Percentiles rank a stretch among this genome's conserved stretches.
These are phyloP conservation scores for Amphilophus citrinellus DNA, from an alignment of 2,113 vertebrate genomes.

Conservation along the genomic window DNA sequence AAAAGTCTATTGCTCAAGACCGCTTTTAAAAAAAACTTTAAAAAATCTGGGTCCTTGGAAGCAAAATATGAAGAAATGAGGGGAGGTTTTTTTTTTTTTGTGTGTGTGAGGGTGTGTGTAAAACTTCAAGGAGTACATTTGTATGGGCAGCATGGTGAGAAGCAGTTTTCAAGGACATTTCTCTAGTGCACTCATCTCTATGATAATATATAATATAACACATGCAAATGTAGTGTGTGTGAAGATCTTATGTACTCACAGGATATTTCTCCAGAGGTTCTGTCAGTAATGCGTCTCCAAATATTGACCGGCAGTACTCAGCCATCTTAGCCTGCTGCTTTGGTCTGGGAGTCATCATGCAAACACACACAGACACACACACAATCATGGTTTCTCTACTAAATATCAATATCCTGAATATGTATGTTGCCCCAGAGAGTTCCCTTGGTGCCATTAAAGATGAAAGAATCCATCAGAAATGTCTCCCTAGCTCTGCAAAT, in stretches of 20 bases:
- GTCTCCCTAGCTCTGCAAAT: background rate
- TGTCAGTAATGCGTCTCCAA: constrained; percentile 95
- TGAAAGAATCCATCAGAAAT: constrained; percentile 1
- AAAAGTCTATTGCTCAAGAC: background rate
- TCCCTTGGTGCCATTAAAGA: background rate
- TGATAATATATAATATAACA: constrained; percentile 19
- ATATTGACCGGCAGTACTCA: constrained; percentile 97
- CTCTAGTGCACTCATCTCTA: constrained; percentile 38
- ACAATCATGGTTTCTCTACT: background rate
- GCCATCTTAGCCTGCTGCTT: constrained; percentile 99
- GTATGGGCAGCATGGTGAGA: background rate
- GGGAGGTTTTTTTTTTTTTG: too few relatives aligned
- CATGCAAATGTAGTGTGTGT: constrained; percentile 17
- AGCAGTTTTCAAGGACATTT: constrained; percentile 34
- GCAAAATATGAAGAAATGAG: background rate
- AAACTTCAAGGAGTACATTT: background rate
- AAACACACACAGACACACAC: constrained; percentile 26
- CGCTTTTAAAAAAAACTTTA: too few relatives aligned
- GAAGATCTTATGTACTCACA: constrained; percentile 80
- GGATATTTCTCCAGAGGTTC: constrained; percentile 95
- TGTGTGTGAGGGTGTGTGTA: too few relatives aligned
- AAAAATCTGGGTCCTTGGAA: background rate
- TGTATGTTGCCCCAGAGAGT: background rate
- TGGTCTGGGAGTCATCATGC: constrained; percentile 81
- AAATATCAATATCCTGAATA: constrained; percentile 26